Conservation (phyloP, 2,113 vertebrate species). For the Bubo blakistoni region DNA sequence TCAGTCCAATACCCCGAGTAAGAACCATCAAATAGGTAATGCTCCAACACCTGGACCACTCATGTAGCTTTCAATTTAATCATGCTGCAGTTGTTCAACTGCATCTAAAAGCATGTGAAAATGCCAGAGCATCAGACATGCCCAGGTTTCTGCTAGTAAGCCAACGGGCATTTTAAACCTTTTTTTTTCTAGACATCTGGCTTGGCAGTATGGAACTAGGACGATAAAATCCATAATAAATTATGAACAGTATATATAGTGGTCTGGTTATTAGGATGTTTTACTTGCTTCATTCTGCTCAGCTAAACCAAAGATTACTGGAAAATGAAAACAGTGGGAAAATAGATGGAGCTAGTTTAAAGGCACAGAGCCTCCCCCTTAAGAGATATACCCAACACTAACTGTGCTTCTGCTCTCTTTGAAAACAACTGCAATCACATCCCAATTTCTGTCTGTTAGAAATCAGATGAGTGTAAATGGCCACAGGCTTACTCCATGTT, state of each 20-base stretch:
- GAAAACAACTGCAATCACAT: background rate
- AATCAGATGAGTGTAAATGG: background rate
- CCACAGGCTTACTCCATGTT: background rate
- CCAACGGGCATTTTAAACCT: background rate
- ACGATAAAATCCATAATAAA: background rate
- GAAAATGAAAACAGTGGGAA: background rate
- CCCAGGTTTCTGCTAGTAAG: background rate
- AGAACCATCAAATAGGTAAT: background rate
- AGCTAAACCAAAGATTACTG: background rate
- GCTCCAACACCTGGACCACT: background rate
- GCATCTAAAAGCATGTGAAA: background rate
- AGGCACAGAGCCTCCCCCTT: background rate
- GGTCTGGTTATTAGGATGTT: background rate
- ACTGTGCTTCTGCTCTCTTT: background rate
- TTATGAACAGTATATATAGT: background rate
- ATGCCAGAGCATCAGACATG: background rate
- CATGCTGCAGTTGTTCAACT: background rate
- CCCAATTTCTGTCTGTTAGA: background rate
- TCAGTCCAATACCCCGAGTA: background rate
- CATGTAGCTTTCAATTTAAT: background rate
- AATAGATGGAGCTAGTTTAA: background rate
- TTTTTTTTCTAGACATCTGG: background rate
- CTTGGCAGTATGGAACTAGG: background rate
- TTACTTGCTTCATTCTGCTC: background rate
- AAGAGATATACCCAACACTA: background rate